Conservation (phyloP, 1,140 invertebrate species). For the Littorina saxatilis region DNA sequence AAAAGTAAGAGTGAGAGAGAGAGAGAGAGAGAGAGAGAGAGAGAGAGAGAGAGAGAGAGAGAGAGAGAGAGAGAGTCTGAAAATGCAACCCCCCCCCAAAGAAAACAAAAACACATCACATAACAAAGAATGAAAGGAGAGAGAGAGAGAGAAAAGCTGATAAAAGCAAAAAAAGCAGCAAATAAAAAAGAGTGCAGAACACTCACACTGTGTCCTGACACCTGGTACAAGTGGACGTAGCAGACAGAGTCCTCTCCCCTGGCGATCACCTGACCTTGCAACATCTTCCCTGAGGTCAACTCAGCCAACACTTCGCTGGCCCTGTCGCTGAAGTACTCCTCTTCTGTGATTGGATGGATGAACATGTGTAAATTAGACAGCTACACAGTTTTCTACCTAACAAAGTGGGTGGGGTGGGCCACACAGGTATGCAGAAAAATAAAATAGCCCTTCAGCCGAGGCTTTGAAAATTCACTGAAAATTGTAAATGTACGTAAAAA, state of each 20-base stretch:
- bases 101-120: slow-evolving; percentile 1
- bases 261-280: slow-evolving; percentile 91
- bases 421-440: not conserved
- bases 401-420: not conserved
- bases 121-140: not conserved
- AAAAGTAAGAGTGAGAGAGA: no score
- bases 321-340: slow-evolving; percentile 78
- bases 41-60: not conserved
- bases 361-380: no score
- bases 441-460: no score
- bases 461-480: no score
- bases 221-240: slow-evolving; percentile 86
- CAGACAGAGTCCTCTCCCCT: slow-evolving; percentile 87
- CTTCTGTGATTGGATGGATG: no score
- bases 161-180: not conserved
- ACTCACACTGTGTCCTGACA: slow-evolving; percentile 82
- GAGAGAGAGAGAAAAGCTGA: not conserved
- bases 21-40: not conserved
- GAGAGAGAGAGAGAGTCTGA: not conserved
- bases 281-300: slow-evolving; percentile 85
- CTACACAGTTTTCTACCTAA: not conserved
- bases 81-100: not conserved
- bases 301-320: slow-evolving; percentile 85
- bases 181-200: not conserved
- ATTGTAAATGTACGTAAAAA: no score